Conservation (phyloP, 1,140 invertebrate species). For the Rhopalosiphum maidis region DNA sequence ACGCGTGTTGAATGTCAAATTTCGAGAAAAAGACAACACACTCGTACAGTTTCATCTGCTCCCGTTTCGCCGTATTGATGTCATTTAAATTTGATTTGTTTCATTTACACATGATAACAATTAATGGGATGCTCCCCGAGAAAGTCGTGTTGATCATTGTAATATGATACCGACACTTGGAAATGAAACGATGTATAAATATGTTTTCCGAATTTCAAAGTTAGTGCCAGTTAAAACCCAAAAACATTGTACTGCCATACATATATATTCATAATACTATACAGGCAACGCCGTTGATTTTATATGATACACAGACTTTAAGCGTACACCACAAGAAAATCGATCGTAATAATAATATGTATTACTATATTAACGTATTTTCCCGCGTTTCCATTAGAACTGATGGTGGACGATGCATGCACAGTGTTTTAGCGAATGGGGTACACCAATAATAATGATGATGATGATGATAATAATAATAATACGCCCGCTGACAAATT, state of each 20-base stretch:
- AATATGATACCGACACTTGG: not conserved
- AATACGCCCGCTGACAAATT: not conserved
- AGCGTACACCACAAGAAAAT: not conserved
- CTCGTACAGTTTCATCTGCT: not conserved
- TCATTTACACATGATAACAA: not conserved
- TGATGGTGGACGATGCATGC: not conserved
- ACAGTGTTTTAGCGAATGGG: not conserved
- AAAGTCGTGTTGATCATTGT: not conserved
- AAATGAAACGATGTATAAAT: not conserved
- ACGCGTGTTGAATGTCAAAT: slow-evolving; percentile 8
- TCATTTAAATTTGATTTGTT: not conserved
- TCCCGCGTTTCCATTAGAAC: not conserved
- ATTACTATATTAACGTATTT: not conserved
- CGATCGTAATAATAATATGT: not conserved
- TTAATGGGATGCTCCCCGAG: not conserved
- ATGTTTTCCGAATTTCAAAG: not conserved
- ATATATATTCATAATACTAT: not conserved
- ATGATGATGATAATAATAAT: not conserved
- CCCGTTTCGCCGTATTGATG: not conserved
- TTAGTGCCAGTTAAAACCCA: too few relatives aligned
- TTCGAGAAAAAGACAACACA: not conserved
- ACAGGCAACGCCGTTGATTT: not conserved
- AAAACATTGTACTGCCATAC: too few relatives aligned
- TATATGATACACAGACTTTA: not conserved
- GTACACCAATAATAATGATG: not conserved